Percentiles rank a stretch among this genome's conserved stretches.
Evolutionary conservation across 2,888 invertebrate species (phyloP).

Genomic region (Mayetiola destructor): DNA sequence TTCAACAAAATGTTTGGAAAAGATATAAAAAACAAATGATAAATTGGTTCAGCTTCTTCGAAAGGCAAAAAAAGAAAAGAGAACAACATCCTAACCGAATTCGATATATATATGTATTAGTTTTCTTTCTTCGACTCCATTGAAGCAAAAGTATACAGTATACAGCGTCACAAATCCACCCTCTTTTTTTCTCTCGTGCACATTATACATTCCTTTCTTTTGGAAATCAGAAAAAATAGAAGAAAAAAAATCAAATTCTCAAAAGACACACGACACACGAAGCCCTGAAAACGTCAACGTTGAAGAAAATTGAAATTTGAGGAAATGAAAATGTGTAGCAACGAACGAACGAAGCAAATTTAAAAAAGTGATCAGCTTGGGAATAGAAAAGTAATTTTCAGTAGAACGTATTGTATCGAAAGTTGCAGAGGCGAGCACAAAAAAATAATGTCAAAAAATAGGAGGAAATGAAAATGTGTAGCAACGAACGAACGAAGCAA

Average conservation of each 20-base stretch:
- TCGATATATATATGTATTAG: too few species aligned
- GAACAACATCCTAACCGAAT: too few species aligned
- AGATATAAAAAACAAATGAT: neutral
- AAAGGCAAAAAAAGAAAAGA: neutral
- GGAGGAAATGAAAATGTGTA: neutral
- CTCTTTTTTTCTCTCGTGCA: too few species aligned
- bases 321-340: neutral
- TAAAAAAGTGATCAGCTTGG: constrained; percentile 9
- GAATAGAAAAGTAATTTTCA: constrained; percentile 8
- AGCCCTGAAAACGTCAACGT: too few species aligned
- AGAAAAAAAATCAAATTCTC: neutral
- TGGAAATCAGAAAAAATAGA: neutral
- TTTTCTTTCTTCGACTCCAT: too few species aligned
- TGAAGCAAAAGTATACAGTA: too few species aligned
- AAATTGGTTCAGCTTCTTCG: neutral
- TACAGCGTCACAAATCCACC: neutral
- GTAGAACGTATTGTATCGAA: too few species aligned
- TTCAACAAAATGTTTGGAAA: too few species aligned
- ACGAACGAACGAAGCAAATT: too few species aligned
- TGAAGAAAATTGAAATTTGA: neutral
- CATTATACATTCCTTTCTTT: neutral
- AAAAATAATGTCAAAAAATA: too few species aligned
- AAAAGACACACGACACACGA: neutral
- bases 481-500: neutral
- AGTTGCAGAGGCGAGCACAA: too few species aligned